These are phyloP conservation scores for Pomatorhinus ruficollis DNA, from an alignment of 2,113 vertebrate species.

Conservation along the genomic window DNA sequence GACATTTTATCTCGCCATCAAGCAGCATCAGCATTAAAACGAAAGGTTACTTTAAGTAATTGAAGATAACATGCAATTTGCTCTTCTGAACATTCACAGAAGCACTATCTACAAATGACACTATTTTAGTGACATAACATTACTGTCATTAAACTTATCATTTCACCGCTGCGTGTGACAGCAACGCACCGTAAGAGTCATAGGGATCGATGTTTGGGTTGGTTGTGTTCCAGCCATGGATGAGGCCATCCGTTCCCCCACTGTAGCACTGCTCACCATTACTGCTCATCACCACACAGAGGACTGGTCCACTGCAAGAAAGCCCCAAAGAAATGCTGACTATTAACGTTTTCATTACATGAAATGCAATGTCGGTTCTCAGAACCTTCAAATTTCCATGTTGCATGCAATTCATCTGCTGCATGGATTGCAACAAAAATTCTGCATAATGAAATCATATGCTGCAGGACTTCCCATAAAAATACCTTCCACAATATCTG, in stretches of 20 bases:
- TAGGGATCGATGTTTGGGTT: conserved; percentile 96
- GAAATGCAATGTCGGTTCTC: neutral
- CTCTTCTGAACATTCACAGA: neutral
- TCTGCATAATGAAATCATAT: neutral
- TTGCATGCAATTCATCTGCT: neutral
- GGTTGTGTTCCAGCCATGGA: conserved; percentile 96
- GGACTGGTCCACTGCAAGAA: conserved; percentile 88
- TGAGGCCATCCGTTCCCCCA: conserved; percentile 90
- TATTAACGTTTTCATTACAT: neutral
- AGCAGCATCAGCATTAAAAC: neutral
- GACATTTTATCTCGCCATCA: neutral
- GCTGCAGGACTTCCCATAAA: neutral
- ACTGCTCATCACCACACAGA: conserved; percentile 96
- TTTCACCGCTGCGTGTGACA: neutral
- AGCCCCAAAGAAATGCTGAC: neutral
- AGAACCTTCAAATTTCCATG: neutral
- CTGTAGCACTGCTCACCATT: conserved; percentile 97
- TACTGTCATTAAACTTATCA: neutral
- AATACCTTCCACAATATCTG: neutral
- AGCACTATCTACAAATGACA: neutral
- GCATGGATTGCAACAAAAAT: neutral
- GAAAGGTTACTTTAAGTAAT: neutral
- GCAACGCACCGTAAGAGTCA: conserved; percentile 88
- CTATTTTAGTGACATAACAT: neutral
- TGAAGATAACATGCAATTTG: neutral